These are phyloP conservation scores for Ginglymostoma cirratum DNA, from an alignment of 2,113 vertebrate species.

Conservation along the genomic window DNA sequence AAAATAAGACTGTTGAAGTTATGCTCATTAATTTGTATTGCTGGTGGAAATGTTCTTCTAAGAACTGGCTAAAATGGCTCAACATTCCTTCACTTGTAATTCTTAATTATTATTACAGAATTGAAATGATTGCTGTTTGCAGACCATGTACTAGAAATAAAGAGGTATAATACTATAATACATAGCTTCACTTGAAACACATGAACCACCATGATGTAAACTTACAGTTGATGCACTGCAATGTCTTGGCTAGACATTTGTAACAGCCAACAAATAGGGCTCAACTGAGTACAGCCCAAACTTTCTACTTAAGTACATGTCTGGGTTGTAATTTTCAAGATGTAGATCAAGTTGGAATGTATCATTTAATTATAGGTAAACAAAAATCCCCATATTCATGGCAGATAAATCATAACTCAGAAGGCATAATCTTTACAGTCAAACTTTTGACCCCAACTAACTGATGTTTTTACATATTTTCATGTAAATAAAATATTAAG, in stretches of 20 bases:
- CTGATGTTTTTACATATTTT: too few species aligned
- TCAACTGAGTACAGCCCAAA: neutral
- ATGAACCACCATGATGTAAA: neutral
- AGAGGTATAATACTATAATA: neutral
- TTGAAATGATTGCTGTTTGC: neutral
- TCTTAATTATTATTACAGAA: neutral
- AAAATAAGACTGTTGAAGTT: neutral
- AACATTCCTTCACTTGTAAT: neutral
- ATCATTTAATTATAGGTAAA: neutral
- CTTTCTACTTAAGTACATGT: neutral
- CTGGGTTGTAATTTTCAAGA: neutral
- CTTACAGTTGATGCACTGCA: neutral
- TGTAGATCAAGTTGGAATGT: constrained; percentile 23
- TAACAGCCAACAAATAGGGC: neutral
- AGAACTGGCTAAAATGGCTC: neutral
- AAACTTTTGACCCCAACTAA: neutral
- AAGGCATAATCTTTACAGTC: neutral
- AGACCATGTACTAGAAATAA: neutral
- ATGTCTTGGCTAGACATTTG: neutral
- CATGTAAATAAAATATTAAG: neutral
- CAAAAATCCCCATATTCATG: neutral
- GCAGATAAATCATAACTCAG: neutral
- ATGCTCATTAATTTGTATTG: neutral
- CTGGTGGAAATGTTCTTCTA: neutral
- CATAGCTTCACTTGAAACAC: neutral